These are phyloP conservation scores for Polypterus senegalus DNA, from an alignment of 2,113 vertebrate genomes.

Conservation along the genomic window DNA sequence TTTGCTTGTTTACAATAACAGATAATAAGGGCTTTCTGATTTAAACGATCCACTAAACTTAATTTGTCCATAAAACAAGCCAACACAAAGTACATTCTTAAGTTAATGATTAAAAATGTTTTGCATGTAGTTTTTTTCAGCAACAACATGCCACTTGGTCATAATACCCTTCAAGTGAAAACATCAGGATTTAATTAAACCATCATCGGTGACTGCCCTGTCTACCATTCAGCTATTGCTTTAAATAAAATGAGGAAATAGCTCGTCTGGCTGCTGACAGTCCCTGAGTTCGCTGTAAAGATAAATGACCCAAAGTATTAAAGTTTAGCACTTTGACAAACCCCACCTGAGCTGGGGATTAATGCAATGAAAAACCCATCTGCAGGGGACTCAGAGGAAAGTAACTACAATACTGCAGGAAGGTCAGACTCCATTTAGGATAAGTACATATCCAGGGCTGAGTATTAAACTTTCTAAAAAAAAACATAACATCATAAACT, in stretches of 20 bases:
- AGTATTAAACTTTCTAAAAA: constrained; percentile 25
- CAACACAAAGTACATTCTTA: too few relatives aligned
- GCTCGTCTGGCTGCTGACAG: constrained; percentile 73
- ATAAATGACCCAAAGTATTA: constrained; percentile 66
- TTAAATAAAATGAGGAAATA: constrained; percentile 64
- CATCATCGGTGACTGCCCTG: constrained; percentile 30
- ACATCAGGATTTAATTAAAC: constrained; percentile 73
- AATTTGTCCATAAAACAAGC: too few relatives aligned
- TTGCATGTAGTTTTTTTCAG: too few relatives aligned
- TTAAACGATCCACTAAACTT: too few relatives aligned
- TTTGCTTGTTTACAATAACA: too few relatives aligned
- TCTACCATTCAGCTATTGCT: constrained; percentile 39
- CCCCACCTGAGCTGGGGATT: constrained; percentile 64
- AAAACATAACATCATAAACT: too few relatives aligned
- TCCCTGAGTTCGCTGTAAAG: constrained; percentile 47
- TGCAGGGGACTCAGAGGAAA: constrained; percentile 40
- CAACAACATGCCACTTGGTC: too few relatives aligned
- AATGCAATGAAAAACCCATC: constrained; percentile 52
- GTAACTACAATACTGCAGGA: constrained; percentile 30
- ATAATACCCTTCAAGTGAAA: constrained; percentile 20
- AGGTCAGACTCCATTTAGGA: constrained; percentile 49
- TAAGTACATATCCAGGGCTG: constrained; percentile 37
- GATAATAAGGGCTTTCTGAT: too few relatives aligned
- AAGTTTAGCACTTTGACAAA: constrained; percentile 64
- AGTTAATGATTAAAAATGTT: too few relatives aligned